phyloP scores from a whole-genome alignment of 2,797 vertebrate species.

The Squalus acanthias region DNA sequence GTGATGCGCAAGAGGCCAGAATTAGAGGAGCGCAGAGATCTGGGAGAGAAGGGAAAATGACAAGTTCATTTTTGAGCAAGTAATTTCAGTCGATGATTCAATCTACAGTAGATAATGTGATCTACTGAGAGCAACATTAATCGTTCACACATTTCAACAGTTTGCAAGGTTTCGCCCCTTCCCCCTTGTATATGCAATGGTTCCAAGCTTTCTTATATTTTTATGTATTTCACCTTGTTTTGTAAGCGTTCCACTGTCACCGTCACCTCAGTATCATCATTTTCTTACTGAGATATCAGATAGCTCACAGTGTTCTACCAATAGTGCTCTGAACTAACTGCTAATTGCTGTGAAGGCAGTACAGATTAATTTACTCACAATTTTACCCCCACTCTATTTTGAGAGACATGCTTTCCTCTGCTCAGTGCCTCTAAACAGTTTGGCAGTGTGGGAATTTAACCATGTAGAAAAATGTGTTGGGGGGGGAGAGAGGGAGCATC shows the following conservation, averaged over 20 bases:
- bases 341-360: not conserved
- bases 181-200: not conserved
- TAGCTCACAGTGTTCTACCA: not conserved
- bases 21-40: not conserved
- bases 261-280: not conserved
- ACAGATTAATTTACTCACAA: not conserved
- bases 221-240: not conserved
- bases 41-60: not conserved
- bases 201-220: not conserved
- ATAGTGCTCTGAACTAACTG: not conserved
- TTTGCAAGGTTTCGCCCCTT: not conserved
- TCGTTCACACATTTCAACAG: not conserved
- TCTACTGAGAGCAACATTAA: not conserved
- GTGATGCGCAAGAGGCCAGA: not conserved
- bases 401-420: not conserved
- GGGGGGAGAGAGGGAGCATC: not conserved
- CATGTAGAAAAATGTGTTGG: not conserved
- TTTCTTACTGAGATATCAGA: not conserved
- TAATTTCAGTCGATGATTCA: not conserved
- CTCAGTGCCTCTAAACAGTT: not conserved
- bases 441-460: not conserved
- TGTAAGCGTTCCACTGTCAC: not conserved
- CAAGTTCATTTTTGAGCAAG: not conserved
- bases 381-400: not conserved
- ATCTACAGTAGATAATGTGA: not conserved